Percentiles rank a stretch among this genome's conserved stretches.
Evolutionary conservation across 2,113 vertebrate genomes (phyloP).

Genomic region (Oncorhynchus tshawytscha): DNA sequence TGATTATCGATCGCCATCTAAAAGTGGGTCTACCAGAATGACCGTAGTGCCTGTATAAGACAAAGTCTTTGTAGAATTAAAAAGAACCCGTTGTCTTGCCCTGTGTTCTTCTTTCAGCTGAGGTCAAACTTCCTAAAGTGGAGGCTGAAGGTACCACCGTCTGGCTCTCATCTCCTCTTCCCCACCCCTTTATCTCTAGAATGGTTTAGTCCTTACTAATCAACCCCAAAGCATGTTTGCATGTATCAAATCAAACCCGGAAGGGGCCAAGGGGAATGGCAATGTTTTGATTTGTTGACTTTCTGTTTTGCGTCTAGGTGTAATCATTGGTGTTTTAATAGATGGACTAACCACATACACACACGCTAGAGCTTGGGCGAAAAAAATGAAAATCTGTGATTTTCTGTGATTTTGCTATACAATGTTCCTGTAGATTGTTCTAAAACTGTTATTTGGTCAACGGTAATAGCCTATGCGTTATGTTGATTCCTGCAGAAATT

Average conservation of each 20-base stretch:
- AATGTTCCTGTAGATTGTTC: too few species aligned
- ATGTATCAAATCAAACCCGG: slow-evolving; percentile 58
- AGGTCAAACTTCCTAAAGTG: slow-evolving; percentile 73
- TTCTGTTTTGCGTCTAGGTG: neutral
- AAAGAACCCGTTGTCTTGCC: slow-evolving; percentile 65
- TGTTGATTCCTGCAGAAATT: too few species aligned
- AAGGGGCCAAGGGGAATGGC: slow-evolving; percentile 23
- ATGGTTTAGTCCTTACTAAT: slow-evolving; percentile 63
- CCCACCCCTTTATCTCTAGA: slow-evolving; percentile 45
- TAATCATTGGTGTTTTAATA: neutral
- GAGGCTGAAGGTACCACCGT: slow-evolving; percentile 81
- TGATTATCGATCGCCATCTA: neutral
- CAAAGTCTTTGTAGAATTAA: neutral
- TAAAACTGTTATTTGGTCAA: too few species aligned
- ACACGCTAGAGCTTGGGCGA: neutral
- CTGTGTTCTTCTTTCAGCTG: slow-evolving; percentile 77
- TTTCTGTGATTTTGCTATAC: too few species aligned
- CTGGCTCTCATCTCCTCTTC: slow-evolving; percentile 11
- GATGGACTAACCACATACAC: neutral
- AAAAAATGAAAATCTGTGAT: too few species aligned
- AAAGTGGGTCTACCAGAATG: too few species aligned
- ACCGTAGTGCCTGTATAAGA: neutral
- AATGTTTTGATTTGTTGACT: slow-evolving; percentile 17
- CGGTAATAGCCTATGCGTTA: too few species aligned
- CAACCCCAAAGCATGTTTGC: slow-evolving; percentile 69